Percentiles rank a stretch among this genome's conserved stretches.
Evolutionary conservation across 2,113 vertebrate species (phyloP).

Genomic region (Oriolus oriolus): DNA sequence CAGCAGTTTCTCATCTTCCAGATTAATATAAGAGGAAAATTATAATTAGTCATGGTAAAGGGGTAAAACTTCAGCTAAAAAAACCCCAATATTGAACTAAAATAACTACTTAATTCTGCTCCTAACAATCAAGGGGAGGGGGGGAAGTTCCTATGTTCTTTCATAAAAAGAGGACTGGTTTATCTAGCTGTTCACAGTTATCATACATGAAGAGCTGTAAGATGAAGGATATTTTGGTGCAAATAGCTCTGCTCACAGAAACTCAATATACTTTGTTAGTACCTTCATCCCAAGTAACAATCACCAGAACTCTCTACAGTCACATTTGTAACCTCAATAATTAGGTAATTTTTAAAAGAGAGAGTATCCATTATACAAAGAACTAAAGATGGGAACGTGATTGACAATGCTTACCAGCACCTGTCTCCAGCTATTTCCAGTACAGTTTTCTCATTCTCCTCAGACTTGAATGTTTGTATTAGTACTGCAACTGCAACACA

Average conservation of each 20-base stretch:
- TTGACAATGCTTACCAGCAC: not conserved
- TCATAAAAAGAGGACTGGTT: not conserved
- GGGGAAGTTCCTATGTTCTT: accelerated
- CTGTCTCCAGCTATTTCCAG: not conserved
- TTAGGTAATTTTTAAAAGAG: not conserved
- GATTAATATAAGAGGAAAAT: not conserved
- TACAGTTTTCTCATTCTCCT: not conserved
- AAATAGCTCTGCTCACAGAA: not conserved
- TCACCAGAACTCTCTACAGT: not conserved
- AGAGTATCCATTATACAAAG: not conserved
- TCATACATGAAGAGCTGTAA: not conserved
- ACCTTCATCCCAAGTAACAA: not conserved
- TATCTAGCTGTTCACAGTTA: not conserved
- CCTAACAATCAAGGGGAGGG: accelerated
- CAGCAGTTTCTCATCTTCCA: not conserved
- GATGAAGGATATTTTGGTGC: not conserved
- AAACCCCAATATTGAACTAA: not conserved
- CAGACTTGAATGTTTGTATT: not conserved
- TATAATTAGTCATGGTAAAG: not conserved
- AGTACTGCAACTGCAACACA: not conserved
- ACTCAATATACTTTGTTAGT: not conserved
- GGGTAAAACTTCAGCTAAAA: not conserved
- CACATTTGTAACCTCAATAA: not conserved
- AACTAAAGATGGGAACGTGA: not conserved
- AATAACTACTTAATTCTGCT: not conserved